These are phyloP conservation scores for Daphoenositta chrysoptera DNA, from an alignment of 2,113 vertebrate species.

Conservation along the genomic window DNA sequence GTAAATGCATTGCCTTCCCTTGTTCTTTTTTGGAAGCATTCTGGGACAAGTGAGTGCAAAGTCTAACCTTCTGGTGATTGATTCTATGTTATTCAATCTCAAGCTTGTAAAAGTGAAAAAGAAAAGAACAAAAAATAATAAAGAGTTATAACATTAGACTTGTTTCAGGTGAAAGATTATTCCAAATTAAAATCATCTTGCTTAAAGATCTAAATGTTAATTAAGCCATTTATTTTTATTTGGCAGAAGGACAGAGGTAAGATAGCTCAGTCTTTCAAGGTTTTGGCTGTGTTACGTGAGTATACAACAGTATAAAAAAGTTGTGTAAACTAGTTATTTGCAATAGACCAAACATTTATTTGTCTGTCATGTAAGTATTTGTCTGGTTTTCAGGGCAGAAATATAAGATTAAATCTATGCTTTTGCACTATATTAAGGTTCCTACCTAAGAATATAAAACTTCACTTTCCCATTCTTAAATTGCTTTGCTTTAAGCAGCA, in stretches of 20 bases:
- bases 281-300: neutral
- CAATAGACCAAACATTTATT: constrained; percentile 35
- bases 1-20: neutral
- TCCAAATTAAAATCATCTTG: neutral
- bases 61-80: neutral
- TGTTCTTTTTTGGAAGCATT: neutral
- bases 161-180: neutral
- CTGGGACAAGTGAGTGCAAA: neutral
- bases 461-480: neutral
- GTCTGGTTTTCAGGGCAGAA: neutral
- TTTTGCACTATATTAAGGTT: neutral
- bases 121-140: neutral
- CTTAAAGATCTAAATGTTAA: neutral
- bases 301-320: neutral
- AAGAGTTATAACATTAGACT: neutral
- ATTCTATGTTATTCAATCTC: neutral
- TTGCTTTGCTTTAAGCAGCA: neutral
- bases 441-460: neutral
- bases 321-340: neutral
- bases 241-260: neutral
- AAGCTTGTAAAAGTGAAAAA: neutral
- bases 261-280: neutral
- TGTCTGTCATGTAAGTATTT: neutral
- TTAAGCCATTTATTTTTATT: neutral
- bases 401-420: neutral